Evolutionary conservation across 2,888 invertebrate genomes (phyloP).

Genomic region (Xestia sexstrigata): DNA sequence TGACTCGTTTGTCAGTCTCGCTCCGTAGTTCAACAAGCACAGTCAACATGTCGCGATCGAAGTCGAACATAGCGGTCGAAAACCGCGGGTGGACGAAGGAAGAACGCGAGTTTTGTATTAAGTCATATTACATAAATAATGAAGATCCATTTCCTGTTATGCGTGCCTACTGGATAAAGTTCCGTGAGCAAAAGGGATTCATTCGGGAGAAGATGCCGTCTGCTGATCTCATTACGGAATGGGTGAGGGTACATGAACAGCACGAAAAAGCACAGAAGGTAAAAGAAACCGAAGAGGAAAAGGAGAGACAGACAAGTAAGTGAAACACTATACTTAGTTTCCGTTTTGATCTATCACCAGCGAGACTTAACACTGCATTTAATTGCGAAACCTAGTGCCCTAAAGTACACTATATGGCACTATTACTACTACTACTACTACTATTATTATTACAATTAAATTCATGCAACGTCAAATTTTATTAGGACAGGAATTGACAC

Average conservation of each 20-base stretch:
- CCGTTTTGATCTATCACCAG: neutral
- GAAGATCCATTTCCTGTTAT: neutral
- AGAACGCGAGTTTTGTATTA: constrained; percentile 23
- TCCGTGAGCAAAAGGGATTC: neutral
- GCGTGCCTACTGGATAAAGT: constrained; percentile 6
- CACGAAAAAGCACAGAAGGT: neutral
- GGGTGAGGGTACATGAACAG: constrained; percentile 18
- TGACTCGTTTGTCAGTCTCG: neutral
- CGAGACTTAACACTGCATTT: neutral
- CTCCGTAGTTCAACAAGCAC: neutral
- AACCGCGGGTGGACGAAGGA: constrained; percentile 4
- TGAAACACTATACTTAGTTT: neutral
- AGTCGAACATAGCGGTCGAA: neutral
- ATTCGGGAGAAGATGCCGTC: neutral
- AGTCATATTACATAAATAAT: neutral
- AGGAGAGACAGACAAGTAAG: constrained; percentile 1
- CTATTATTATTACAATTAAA: too few relatives aligned
- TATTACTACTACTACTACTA: too few relatives aligned
- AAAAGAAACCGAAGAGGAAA: neutral
- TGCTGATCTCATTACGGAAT: neutral
- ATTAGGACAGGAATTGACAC: neutral
- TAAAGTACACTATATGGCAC: too few relatives aligned
- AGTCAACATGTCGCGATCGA: neutral
- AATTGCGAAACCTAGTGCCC: neutral
- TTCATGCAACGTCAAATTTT: neutral